Evolutionary conservation across 2,888 invertebrate genomes (phyloP).

Genomic region (Zelleria hepariella): DNA sequence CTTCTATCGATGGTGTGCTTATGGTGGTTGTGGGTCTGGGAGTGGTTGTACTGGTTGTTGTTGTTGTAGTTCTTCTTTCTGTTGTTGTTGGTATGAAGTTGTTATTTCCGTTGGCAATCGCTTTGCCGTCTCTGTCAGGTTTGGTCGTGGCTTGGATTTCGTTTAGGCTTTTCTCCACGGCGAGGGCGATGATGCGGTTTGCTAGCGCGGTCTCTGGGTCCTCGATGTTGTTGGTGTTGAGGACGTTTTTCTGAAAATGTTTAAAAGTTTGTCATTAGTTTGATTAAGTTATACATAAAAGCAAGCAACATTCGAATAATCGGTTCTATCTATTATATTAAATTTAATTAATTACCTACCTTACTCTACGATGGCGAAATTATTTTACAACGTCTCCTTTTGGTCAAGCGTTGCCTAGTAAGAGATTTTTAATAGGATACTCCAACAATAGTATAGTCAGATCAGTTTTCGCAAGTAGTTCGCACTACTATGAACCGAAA

Average conservation of each 20-base stretch:
- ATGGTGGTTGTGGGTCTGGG: constrained; percentile 21
- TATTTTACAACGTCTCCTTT: too few species aligned
- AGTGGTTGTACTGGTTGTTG: constrained; percentile 23
- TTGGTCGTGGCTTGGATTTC: constrained; percentile 40
- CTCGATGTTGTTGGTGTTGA: constrained; percentile 47
- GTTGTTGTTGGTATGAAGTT: constrained; percentile 38
- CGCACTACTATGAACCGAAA: too few species aligned
- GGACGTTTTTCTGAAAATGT: constrained; percentile 53
- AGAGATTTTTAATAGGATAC: too few species aligned
- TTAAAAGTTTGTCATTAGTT: background rate
- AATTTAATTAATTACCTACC: too few species aligned
- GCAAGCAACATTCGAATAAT: too few species aligned
- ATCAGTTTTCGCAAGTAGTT: too few species aligned
- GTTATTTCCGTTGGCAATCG: constrained; percentile 30
- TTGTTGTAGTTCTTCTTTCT: constrained; percentile 29
- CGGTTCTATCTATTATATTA: too few species aligned
- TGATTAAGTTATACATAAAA: background rate
- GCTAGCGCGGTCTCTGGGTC: constrained; percentile 64
- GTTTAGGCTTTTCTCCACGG: constrained; percentile 63
- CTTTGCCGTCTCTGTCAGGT: constrained; percentile 38
- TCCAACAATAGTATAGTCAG: too few species aligned
- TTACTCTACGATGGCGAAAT: too few species aligned
- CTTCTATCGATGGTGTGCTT: constrained; percentile 48
- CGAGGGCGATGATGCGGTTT: constrained; percentile 68
- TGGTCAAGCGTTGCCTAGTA: too few species aligned